Percentiles rank a stretch among this genome's conserved stretches.
Conservation (phyloP, 2,888 invertebrate genomes). For the Heliothis peltigera region DNA sequence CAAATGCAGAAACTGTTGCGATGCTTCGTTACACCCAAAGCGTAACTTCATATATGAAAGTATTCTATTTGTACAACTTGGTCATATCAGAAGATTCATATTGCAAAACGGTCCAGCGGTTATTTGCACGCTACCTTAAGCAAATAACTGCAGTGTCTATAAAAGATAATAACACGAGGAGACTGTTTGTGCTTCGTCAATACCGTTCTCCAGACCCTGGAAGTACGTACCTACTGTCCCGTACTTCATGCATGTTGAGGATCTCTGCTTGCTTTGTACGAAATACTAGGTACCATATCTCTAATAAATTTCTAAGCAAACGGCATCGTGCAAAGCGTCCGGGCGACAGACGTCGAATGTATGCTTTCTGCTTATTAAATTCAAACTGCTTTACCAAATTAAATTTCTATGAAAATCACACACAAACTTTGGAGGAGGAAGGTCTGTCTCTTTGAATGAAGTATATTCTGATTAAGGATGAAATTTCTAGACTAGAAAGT, state of each 20-base stretch:
- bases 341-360: background rate
- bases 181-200: too few species aligned
- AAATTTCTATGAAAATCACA: background rate
- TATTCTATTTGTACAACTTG: too few species aligned
- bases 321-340: background rate
- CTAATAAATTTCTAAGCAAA: background rate
- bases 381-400: background rate
- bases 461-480: background rate
- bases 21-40: too few species aligned
- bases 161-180: too few species aligned
- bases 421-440: background rate
- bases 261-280: too few species aligned
- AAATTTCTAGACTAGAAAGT: background rate
- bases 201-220: too few species aligned
- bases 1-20: too few species aligned
- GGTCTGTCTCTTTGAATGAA: background rate
- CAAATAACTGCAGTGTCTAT: background rate
- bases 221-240: too few species aligned
- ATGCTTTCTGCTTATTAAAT: background rate
- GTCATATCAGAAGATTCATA: too few species aligned
- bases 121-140: conserved; percentile 3
- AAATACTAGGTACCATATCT: background rate
- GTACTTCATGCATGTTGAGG: too few species aligned
- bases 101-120: background rate
- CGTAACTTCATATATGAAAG: too few species aligned